Evolutionary conservation across 2,113 vertebrate genomes (phyloP).

Genomic region (Triplophysa siluroides): DNA sequence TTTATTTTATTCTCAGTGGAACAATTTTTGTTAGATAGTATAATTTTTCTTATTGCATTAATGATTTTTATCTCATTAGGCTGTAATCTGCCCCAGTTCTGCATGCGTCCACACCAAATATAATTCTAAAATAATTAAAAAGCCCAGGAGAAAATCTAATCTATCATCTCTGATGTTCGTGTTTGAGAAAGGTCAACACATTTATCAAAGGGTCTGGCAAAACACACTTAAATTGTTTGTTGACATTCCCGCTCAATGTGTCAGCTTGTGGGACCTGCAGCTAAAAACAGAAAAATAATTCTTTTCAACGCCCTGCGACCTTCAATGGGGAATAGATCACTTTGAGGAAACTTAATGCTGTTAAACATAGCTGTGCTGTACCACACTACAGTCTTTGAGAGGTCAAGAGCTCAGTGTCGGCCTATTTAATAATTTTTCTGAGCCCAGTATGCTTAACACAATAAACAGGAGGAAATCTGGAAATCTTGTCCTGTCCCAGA

Average conservation of each 20-base stretch:
- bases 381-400: slow-evolving; percentile 45
- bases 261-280: slow-evolving; percentile 12
- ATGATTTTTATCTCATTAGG: not conserved
- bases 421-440: slow-evolving; percentile 27
- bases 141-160: slow-evolving; percentile 22
- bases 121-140: not conserved
- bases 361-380: slow-evolving; percentile 41
- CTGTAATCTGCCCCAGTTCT: not conserved
- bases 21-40: too few species aligned
- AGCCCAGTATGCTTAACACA: not conserved
- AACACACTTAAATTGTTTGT: slow-evolving; percentile 35
- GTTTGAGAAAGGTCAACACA: not conserved
- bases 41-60: not conserved
- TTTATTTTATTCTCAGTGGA: too few species aligned
- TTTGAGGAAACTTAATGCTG: slow-evolving; percentile 58
- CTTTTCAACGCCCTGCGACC: slow-evolving; percentile 43
- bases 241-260: slow-evolving; percentile 22
- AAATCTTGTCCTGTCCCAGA: not conserved
- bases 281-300: slow-evolving; percentile 45
- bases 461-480: slow-evolving; percentile 8
- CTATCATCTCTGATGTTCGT: slow-evolving; percentile 4
- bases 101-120: not conserved
- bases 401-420: slow-evolving; percentile 49
- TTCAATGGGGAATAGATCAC: slow-evolving; percentile 55
- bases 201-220: slow-evolving; percentile 7